These are phyloP conservation scores for Saiga tatarica DNA, from an alignment of 2,113 vertebrate genomes.

Conservation along the genomic window DNA sequence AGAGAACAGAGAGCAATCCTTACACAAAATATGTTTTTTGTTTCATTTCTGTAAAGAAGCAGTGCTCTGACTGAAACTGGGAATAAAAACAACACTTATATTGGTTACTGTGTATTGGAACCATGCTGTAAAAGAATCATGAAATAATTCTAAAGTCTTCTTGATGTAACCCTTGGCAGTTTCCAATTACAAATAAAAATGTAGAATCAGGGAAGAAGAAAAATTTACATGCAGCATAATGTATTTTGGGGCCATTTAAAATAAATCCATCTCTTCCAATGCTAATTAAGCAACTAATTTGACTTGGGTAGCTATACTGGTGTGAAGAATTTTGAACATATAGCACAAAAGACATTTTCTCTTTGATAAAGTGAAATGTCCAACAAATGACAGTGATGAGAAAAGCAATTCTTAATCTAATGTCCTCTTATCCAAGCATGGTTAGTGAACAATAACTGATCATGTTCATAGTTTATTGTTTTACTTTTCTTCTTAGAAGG, in stretches of 20 bases:
- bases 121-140: background rate
- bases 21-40: background rate
- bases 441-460: constrained; percentile 5
- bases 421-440: background rate
- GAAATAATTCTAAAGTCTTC: constrained; percentile 10
- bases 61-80: background rate
- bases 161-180: background rate
- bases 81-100: background rate
- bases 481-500: background rate
- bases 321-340: background rate
- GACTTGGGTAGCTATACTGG: background rate
- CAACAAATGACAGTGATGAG: background rate
- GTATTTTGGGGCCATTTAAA: background rate
- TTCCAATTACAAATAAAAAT: constrained; percentile 24
- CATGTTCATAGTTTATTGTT: background rate
- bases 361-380: constrained; percentile 23
- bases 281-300: constrained; percentile 41
- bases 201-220: background rate
- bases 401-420: constrained; percentile 23
- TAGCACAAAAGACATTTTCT: background rate
- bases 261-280: background rate
- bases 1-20: background rate
- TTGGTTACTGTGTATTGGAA: background rate
- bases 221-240: background rate
- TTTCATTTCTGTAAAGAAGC: background rate